phyloP scores from a whole-genome alignment of 2,888 invertebrate genomes.

The Molorchus minor region DNA sequence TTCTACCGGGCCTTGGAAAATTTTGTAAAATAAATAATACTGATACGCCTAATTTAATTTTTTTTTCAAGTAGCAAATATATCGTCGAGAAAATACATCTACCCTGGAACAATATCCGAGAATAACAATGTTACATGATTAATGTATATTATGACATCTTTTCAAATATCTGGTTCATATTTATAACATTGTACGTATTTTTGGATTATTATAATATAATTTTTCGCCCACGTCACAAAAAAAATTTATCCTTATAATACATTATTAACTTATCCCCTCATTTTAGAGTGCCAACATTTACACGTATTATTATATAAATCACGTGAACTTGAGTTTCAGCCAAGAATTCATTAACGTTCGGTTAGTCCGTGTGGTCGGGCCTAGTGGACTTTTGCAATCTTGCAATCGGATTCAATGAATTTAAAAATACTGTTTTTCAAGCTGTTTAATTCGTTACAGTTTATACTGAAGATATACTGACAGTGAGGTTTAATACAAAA shows the following conservation, averaged over 20 bases:
- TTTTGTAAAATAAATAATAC: too few relatives aligned
- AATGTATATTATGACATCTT: too few relatives aligned
- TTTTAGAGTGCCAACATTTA: slow-evolving; percentile 23
- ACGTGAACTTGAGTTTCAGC: slow-evolving; percentile 37
- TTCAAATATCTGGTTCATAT: too few relatives aligned
- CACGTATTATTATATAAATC: slow-evolving; percentile 37
- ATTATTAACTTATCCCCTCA: slow-evolving; percentile 8
- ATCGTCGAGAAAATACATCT: too few relatives aligned
- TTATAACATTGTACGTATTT: too few relatives aligned
- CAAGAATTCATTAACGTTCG: slow-evolving; percentile 37
- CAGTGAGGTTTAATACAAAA: slow-evolving; percentile 16
- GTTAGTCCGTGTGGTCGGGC: slow-evolving; percentile 30
- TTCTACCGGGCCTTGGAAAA: too few relatives aligned
- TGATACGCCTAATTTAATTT: too few relatives aligned
- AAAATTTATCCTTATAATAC: slow-evolving; percentile 4
- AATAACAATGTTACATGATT: too few relatives aligned
- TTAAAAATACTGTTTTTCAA: slow-evolving; percentile 45
- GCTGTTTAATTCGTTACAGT: slow-evolving; percentile 35
- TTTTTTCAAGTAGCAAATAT: too few relatives aligned
- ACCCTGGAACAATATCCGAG: too few relatives aligned
- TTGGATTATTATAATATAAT: slow-evolving; percentile 7
- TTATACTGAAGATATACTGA: slow-evolving; percentile 25
- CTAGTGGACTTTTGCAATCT: neutral
- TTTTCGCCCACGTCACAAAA: neutral
- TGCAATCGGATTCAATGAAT: slow-evolving; percentile 32